Base-by-base conservation (phyloP, 2,797 vertebrate genomes). In the Antrozous pallidus region DNA sequence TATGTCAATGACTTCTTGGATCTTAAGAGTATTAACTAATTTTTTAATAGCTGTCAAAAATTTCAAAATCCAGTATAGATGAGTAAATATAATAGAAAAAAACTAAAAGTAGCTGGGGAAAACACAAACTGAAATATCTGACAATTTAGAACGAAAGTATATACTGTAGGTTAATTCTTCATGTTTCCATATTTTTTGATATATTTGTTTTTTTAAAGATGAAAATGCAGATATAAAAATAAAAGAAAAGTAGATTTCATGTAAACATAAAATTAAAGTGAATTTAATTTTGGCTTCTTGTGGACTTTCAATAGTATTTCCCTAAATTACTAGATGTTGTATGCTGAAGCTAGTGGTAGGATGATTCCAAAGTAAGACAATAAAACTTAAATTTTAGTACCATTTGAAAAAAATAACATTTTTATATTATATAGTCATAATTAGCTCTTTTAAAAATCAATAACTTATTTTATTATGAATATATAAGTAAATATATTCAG, bases 21-120 rank as follows among this genome's bases (percentile, higher is more conserved):
- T 86, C 91, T 96, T 95, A 95, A 95, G 56, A 47, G 16, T 24
- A 90, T 77, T 94, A 90, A 88, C 79, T 94, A 96, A 96, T 51
- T 86, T 95, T 84, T 87, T 95, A 96, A 94, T 75, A 88, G 61
- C 86, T 96, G 82, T 96, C 83, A 92, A 79, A 80, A 20, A 75
- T 93, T 95, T 94, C 54, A 95, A 91, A 94, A 87, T 92, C 31
- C 45, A 81, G 26, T 40, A 40, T 31, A 93, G 70, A 77, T 82
- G 14, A 93, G 45, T 92, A 94, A 96, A 95, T 94, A 94, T 36
- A 94, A 88, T 12, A 75, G 73, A 31, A 49, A 94, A 80, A 93
- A 78, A 80, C 13, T 69, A 36, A 67, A 84, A 28, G 71, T 16
- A 71, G 8, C 45, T 74, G 26, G 58, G 20, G 24, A 71, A 94